phyloP scores from a whole-genome alignment of 2,797 vertebrate species.

The Pogoniulus pusillus region DNA sequence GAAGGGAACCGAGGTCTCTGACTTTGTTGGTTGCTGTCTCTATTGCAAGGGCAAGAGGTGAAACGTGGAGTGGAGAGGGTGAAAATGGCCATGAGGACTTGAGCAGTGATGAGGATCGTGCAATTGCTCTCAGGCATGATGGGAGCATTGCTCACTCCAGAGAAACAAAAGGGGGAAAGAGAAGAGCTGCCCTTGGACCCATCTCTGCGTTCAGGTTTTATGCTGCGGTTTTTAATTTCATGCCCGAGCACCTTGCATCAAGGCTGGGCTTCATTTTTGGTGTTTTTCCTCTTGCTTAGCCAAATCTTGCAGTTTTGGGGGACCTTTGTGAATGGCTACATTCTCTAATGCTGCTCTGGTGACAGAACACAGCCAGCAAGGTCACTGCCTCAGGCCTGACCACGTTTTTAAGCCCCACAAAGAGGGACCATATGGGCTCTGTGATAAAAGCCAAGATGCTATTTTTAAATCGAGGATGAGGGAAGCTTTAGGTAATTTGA shows the following conservation, averaged over 20 bases:
- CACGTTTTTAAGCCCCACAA: background rate
- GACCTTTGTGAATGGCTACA: background rate
- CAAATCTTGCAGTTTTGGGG: background rate
- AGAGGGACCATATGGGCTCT: background rate
- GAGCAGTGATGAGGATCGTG: background rate
- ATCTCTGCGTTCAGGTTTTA: background rate
- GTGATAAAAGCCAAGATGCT: background rate
- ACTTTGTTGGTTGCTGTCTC: rapidly evolving
- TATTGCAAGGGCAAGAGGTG: background rate
- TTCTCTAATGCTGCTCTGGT: background rate
- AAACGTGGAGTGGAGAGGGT: background rate
- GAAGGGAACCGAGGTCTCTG: background rate
- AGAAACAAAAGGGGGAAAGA: background rate
- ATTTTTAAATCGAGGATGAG: background rate
- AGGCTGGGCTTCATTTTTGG: background rate
- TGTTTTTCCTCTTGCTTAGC: background rate
- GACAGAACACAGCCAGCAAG: background rate
- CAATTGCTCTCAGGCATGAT: background rate
- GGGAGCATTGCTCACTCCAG: background rate
- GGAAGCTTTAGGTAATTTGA: slow-evolving; percentile 5
- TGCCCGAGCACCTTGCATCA: background rate
- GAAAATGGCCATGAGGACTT: background rate
- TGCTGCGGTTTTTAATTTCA: background rate
- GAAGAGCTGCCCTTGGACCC: background rate
- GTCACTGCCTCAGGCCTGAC: background rate